Evolutionary conservation across 2,113 vertebrate species (phyloP), one percentile per base, ranked within the genome.

Genomic region (Stictonetta naevosa): DNA sequence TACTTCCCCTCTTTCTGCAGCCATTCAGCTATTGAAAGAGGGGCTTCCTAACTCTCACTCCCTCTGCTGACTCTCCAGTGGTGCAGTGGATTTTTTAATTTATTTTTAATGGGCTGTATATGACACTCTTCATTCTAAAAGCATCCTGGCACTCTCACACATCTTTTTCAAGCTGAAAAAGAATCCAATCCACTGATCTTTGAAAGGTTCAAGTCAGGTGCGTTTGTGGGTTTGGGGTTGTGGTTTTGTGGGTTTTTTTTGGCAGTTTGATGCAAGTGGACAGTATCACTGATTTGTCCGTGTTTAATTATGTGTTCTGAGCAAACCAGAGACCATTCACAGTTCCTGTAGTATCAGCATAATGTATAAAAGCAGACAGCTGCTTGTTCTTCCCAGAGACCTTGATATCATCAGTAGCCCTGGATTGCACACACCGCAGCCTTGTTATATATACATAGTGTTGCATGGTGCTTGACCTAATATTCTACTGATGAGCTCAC

Each of bases 1-100:
- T 91, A 92, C 60, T 83, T 88, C 55, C 66, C 62, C 83, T 95
- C 44, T 59, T 94, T 60, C 71, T 82, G 55, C 74, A 93, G 66
- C 53, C 73, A 82, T 84, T 73, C 86, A 84, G 73, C 88, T 55
- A 81, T 75, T 84, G 53, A 69, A 85, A 86, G 73, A 94, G 91
- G 81, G 96, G 95, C 92, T 93, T 94, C 86, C 92, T 93, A 91
- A 82, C 95, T 91, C 23, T 10, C 80, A 66, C 95, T 96, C 94
- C 95, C 96, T 95, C 88, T 97, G 91, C 96, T 97, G 96, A 96
- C 88, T 91, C 81, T 84, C 71, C 81, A 76, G 93, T 31, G 71
- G 80, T 93, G 88, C 67, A 55, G 74, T 84, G 26, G 42, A 77
- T 76, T 50, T 36, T 34, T 31, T 3, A 29, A 81, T 86, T 94